These are phyloP conservation scores for Tachuris rubrigastra DNA, from an alignment of 2,113 vertebrate genomes.

Conservation along the genomic window DNA sequence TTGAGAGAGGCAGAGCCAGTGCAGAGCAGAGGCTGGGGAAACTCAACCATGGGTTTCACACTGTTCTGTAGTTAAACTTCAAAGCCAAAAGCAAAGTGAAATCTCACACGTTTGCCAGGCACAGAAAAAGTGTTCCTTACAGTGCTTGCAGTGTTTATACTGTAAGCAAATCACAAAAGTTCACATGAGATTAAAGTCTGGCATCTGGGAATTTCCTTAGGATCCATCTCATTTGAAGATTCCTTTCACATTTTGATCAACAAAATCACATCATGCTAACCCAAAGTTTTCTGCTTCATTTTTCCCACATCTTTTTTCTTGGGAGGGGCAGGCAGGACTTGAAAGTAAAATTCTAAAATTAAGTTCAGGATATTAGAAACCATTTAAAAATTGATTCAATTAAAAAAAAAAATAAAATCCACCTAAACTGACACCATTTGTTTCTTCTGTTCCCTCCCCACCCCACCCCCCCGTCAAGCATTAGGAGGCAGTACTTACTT, in stretches of 20 bases:
- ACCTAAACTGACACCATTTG: neutral
- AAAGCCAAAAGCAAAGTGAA: neutral
- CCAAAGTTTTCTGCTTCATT: neutral
- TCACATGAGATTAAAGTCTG: neutral
- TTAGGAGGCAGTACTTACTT: neutral
- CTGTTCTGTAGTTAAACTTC: neutral
- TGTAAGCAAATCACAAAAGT: neutral
- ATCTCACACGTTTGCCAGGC: neutral
- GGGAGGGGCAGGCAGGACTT: neutral
- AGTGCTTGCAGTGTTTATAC: neutral
- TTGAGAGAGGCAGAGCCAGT: neutral
- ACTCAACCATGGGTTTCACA: neutral
- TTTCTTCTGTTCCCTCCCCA: neutral
- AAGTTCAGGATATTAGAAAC: neutral
- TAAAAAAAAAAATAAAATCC: neutral
- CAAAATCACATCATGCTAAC: neutral
- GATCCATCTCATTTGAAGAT: neutral
- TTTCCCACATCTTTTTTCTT: neutral
- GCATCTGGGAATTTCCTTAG: neutral
- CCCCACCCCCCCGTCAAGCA: neutral
- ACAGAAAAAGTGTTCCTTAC: neutral
- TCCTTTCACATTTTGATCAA: neutral
- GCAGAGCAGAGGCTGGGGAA: neutral
- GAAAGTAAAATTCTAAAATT: neutral
- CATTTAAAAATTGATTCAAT: neutral